Conservation (phyloP, 2,888 invertebrate species). For the Aquatica leii region DNA sequence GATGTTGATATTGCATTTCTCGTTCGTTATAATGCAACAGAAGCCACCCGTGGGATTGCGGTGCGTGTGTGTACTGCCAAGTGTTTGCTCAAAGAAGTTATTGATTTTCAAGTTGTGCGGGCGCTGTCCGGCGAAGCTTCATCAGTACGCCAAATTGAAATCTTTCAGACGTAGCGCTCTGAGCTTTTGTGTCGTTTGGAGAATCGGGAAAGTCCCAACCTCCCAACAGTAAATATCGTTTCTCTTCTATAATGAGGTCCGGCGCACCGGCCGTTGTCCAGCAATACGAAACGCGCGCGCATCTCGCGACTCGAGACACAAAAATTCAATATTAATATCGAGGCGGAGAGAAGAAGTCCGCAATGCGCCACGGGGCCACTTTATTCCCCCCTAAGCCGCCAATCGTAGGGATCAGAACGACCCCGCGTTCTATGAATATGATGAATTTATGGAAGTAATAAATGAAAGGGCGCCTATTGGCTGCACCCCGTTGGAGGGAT, state of each 20-base stretch:
- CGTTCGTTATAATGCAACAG: slow-evolving; percentile 63
- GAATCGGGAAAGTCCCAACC: slow-evolving; percentile 49
- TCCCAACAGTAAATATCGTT: slow-evolving; percentile 58
- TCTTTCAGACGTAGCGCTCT: slow-evolving; percentile 57
- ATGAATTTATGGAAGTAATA: slow-evolving; percentile 84
- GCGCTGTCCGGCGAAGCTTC: slow-evolving; percentile 43
- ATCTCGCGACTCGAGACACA: slow-evolving; percentile 65
- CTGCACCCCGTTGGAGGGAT: slow-evolving; percentile 63
- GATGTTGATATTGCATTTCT: slow-evolving; percentile 61
- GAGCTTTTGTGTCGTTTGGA: slow-evolving; percentile 45
- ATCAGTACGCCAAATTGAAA: slow-evolving; percentile 60
- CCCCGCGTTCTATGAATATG: slow-evolving; percentile 60
- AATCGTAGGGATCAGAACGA: slow-evolving; percentile 62
- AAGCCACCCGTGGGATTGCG: slow-evolving; percentile 56
- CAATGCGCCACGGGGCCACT: slow-evolving; percentile 63
- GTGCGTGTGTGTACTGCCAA: slow-evolving; percentile 62
- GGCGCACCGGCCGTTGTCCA: slow-evolving; percentile 40
- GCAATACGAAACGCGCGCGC: slow-evolving; percentile 52
- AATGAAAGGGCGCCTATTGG: slow-evolving; percentile 74
- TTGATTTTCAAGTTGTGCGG: slow-evolving; percentile 61
- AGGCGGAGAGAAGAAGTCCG: slow-evolving; percentile 71
- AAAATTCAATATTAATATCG: slow-evolving; percentile 86
- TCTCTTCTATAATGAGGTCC: slow-evolving; percentile 53
- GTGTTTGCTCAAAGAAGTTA: slow-evolving; percentile 62
- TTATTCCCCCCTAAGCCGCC: slow-evolving; percentile 57